Evolutionary conservation across 2,888 invertebrate species (phyloP).

Genomic region (Bellardia bayeri): DNA sequence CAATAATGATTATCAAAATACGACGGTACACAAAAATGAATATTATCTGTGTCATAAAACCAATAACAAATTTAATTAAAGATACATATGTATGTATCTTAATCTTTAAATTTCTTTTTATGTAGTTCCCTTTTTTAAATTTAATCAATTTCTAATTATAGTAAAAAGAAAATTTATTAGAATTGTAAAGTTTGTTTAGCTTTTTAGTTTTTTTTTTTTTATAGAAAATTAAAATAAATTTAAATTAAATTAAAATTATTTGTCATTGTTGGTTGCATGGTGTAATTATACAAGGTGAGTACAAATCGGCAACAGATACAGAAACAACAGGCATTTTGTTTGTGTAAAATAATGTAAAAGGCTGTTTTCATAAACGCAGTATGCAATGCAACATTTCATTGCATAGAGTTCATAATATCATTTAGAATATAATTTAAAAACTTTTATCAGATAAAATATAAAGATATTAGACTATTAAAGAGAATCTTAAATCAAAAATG

Average conservation of each 20-base stretch:
- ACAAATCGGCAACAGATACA: too few species aligned
- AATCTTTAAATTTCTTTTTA: neutral
- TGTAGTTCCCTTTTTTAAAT: neutral
- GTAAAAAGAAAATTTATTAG: constrained; percentile 7
- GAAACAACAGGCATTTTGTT: too few species aligned
- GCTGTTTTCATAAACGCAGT: too few species aligned
- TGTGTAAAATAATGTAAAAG: too few species aligned
- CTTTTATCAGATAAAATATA: too few species aligned
- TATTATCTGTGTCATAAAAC: neutral
- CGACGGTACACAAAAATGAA: neutral
- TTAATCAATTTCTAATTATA: neutral
- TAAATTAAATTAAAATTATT: neutral
- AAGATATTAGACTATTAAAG: too few species aligned
- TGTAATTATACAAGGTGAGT: too few species aligned
- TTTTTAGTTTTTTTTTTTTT: neutral
- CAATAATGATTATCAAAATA: constrained; percentile 4
- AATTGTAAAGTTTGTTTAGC: neutral
- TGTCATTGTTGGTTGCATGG: neutral
- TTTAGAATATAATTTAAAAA: too few species aligned
- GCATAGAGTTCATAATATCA: too few species aligned
- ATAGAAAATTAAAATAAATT: neutral
- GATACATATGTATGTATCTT: neutral
- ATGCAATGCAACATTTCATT: too few species aligned
- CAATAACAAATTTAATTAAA: constrained; percentile 1
- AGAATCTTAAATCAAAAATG: too few species aligned